Evolutionary conservation across 2,888 invertebrate genomes (phyloP), one percentile per base, ranked within the genome.

Genomic region (Trisateles emortualis): DNA sequence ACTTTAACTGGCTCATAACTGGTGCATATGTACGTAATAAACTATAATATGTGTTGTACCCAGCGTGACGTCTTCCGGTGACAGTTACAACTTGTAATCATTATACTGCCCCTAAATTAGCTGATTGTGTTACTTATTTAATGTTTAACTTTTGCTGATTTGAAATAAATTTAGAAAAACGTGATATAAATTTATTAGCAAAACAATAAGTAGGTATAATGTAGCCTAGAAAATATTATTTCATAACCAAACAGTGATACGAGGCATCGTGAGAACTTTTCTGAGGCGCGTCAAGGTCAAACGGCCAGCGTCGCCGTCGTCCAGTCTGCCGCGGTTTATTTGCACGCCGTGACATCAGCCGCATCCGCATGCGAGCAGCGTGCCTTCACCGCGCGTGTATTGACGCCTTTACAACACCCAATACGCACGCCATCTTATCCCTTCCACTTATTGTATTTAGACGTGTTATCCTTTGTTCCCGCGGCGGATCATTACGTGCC

Each of bases 401-500:
- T 70, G 67, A 80, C 79, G 78, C 80, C 83, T 82, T 84, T 81
- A 83, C 77, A 68, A 74, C 77, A 64, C 61, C 64, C 68, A 65
- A 70, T 74, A 79, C 76, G 71, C 84, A 87, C 72, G 79, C 85
- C 71, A 89, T 84, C 82, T 81, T 88, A 88, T 87, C 86, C 88
- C 85, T 90, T 88, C 86, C 72, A 77, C 79, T 73, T 76, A 83
- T 87, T 84, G 87, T 86, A 85, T 88, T 89, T 87, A 88, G 86
- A 87, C 81, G 80, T 84, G 83, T 90, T 88, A 90, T 90, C 85
- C 89, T 88, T 87, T 90, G 87, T 88, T 82, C 76, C 78, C 74
- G 78, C 75, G 71, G 68, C 78, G 74, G 83, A 87, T 87, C 87
- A 86, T 87, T 87, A 88, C 85, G 84, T 85, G 78, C 75, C 78